A percentile compares a stretch with the other conserved stretches of the same genome.
Evolutionary conservation across 2,888 invertebrate species (phyloP).

Genomic region (Phortica magna): DNA sequence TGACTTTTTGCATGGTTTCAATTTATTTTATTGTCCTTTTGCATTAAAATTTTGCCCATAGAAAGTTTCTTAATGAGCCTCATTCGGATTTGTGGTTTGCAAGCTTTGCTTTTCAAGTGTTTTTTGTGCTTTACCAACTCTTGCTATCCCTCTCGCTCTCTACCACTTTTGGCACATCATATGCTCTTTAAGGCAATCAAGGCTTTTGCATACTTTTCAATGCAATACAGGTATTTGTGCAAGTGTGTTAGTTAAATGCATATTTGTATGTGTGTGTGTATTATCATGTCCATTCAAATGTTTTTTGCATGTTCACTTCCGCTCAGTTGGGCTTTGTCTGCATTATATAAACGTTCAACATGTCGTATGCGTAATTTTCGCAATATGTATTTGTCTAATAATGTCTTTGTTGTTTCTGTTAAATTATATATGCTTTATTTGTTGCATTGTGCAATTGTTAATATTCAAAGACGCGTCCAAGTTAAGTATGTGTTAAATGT

Average conservation of each 20-base stretch:
- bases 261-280: background rate
- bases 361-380: constrained; percentile 26
- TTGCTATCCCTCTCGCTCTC: background rate
- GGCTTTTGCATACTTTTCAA: background rate
- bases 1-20: constrained; percentile 47
- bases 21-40: constrained; percentile 63
- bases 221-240: background rate
- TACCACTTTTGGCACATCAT: background rate
- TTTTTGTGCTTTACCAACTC: constrained; percentile 1
- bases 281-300: constrained; percentile 28
- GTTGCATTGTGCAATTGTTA: background rate
- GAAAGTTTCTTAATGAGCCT: constrained; percentile 63
- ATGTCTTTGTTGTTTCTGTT: background rate
- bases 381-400: constrained; percentile 6
- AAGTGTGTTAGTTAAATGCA: background rate
- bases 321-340: constrained; percentile 27
- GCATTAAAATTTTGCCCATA: constrained; percentile 41
- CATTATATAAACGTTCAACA: constrained; percentile 1
- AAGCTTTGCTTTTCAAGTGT: constrained; percentile 36
- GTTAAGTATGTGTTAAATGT: background rate
- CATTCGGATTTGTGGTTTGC: constrained; percentile 52
- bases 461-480: background rate
- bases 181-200: constrained; percentile 3
- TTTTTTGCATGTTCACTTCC: constrained; percentile 31
- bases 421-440: constrained; percentile 5